Evolutionary conservation across 2,113 vertebrate genomes (phyloP).

Genomic region (Hirundichthys speculiger): DNA sequence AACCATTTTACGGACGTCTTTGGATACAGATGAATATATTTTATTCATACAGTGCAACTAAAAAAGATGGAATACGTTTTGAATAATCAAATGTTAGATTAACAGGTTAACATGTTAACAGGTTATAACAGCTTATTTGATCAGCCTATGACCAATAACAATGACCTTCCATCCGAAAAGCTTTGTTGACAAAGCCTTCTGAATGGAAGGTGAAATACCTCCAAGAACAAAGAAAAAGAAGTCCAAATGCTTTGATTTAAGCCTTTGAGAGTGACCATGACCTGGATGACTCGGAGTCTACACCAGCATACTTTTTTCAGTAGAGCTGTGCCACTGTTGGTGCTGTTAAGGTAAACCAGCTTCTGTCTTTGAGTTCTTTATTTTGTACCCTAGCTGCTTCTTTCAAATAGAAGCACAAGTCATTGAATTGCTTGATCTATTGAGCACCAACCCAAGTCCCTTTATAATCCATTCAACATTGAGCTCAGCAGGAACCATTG

Average conservation of each 20-base stretch:
- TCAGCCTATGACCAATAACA: too few relatives aligned
- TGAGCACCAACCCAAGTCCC: conserved; percentile 40
- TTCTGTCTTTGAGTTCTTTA: conserved; percentile 32
- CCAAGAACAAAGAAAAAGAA: too few relatives aligned
- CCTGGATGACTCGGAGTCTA: too few relatives aligned
- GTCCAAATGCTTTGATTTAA: too few relatives aligned
- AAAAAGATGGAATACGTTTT: conserved; percentile 1
- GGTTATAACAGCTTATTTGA: too few relatives aligned
- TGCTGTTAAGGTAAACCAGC: conserved; percentile 33
- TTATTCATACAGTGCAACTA: neutral
- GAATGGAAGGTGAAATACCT: too few relatives aligned
- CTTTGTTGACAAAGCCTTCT: too few relatives aligned
- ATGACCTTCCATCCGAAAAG: too few relatives aligned
- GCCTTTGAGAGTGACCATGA: too few relatives aligned
- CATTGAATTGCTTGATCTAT: conserved; percentile 64
- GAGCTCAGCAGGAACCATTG: conserved; percentile 51
- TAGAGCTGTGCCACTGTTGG: conserved; percentile 6
- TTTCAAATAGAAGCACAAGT: conserved; percentile 41
- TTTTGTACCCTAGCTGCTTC: conserved; percentile 46
- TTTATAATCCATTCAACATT: conserved; percentile 66
- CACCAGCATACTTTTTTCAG: conserved; percentile 7
- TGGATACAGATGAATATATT: neutral
- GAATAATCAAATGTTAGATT: conserved; percentile 12
- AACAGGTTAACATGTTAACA: too few relatives aligned
- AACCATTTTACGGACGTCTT: neutral